phyloP scores from a whole-genome alignment of 2,113 vertebrate genomes.

The Stercorarius parasiticus region DNA sequence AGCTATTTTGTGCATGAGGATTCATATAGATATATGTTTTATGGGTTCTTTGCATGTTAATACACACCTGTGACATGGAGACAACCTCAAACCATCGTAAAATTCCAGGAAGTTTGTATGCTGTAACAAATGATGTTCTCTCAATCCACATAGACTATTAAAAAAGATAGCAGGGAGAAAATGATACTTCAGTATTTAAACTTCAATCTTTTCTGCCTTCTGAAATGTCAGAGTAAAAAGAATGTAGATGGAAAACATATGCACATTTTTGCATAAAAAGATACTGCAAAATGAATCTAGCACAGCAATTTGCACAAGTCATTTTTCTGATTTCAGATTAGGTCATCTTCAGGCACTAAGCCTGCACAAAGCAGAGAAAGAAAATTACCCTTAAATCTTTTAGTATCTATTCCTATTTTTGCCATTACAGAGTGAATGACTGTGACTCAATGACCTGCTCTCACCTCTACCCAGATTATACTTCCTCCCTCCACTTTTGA shows the following conservation, averaged over 20 bases:
- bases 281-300: not conserved
- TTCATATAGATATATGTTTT: fast-evolving
- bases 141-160: constrained; percentile 98
- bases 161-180: not conserved
- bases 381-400: not conserved
- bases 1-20: not conserved
- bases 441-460: not conserved
- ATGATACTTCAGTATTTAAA: not conserved
- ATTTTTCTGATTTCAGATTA: not conserved
- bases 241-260: not conserved
- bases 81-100: constrained; percentile 95
- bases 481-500: not conserved
- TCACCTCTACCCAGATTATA: not conserved
- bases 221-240: not conserved
- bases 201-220: not conserved
- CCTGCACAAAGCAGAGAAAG: not conserved
- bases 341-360: not conserved
- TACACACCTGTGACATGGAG: constrained; percentile 83
- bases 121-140: constrained; percentile 90
- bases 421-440: not conserved
- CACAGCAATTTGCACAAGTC: not conserved
- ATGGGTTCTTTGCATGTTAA: not conserved
- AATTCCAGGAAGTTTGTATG: constrained; percentile 95
- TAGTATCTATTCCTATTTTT: not conserved
- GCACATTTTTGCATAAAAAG: not conserved